Evolutionary conservation across 1,140 invertebrate genomes (phyloP).

Genomic region (Euura lappo): DNA sequence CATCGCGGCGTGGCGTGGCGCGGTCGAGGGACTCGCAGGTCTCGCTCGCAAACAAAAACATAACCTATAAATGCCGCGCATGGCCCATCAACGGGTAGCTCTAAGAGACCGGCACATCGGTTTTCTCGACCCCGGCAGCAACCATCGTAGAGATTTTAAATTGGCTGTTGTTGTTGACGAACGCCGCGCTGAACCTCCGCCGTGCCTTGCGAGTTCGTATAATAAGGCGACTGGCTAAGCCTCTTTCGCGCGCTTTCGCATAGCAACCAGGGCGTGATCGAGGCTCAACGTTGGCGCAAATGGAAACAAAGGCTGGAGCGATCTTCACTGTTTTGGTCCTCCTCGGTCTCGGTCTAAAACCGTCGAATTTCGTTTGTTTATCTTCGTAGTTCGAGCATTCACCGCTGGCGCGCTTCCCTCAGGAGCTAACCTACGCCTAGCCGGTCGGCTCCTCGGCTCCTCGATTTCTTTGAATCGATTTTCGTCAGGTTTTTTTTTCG

Average conservation of each 20-base stretch:
- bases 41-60: constrained; percentile 1
- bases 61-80: constrained; percentile 1
- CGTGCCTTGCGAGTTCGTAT: not conserved
- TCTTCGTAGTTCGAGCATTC: not conserved
- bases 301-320: too few relatives aligned
- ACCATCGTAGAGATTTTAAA: constrained; percentile 1
- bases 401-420: not conserved
- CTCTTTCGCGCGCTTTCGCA: constrained; percentile 1
- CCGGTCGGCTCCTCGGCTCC: not conserved
- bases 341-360: too few relatives aligned
- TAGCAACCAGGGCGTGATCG: not conserved
- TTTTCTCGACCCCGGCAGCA: not conserved
- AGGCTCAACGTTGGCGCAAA: too few relatives aligned
- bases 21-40: not conserved
- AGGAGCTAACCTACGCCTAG: not conserved
- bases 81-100: not conserved
- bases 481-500: not conserved
- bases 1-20: not conserved
- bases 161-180: not conserved
- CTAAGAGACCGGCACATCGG: not conserved
- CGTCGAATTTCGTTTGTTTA: not conserved
- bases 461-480: too few relatives aligned
- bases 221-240: not conserved
- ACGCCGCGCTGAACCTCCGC: not conserved
- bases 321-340: too few relatives aligned